phyloP scores from a whole-genome alignment of 2,888 invertebrate species.

The Yponomeuta malinellus region DNA sequence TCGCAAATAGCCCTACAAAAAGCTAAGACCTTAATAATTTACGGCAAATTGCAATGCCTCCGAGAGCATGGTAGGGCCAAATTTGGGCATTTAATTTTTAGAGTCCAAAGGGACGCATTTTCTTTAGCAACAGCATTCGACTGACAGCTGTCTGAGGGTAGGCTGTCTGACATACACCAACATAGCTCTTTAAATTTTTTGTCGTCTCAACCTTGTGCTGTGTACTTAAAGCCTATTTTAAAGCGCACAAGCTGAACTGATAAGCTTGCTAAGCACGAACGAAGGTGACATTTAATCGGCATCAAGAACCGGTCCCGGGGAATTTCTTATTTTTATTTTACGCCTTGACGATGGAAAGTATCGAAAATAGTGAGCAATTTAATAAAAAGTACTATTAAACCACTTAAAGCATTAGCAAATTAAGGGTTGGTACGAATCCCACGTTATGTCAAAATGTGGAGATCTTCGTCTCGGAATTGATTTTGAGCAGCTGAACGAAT shows the following conservation, averaged over 20 bases:
- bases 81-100: slow-evolving; percentile 14
- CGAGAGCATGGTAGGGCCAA: slow-evolving; percentile 11
- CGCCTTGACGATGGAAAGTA: background rate
- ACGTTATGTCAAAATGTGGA: no score
- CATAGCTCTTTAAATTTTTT: background rate
- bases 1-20: slow-evolving; percentile 2
- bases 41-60: slow-evolving; percentile 6
- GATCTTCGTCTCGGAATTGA: no score
- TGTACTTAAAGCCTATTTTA: background rate
- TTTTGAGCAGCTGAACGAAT: no score
- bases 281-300: slow-evolving; percentile 30
- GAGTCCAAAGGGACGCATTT: slow-evolving; percentile 15
- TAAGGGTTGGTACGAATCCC: background rate
- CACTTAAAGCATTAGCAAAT: background rate
- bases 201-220: background rate
- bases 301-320: slow-evolving; percentile 20
- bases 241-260: background rate
- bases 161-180: background rate
- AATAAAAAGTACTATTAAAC: background rate
- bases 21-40: background rate
- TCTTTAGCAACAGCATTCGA: slow-evolving; percentile 10
- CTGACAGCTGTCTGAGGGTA: slow-evolving; percentile 17
- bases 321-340: slow-evolving; percentile 17
- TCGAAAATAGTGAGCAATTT: background rate
- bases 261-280: background rate